phyloP scores from a whole-genome alignment of 1,140 invertebrate genomes.

The Bombus vancouverensis region DNA sequence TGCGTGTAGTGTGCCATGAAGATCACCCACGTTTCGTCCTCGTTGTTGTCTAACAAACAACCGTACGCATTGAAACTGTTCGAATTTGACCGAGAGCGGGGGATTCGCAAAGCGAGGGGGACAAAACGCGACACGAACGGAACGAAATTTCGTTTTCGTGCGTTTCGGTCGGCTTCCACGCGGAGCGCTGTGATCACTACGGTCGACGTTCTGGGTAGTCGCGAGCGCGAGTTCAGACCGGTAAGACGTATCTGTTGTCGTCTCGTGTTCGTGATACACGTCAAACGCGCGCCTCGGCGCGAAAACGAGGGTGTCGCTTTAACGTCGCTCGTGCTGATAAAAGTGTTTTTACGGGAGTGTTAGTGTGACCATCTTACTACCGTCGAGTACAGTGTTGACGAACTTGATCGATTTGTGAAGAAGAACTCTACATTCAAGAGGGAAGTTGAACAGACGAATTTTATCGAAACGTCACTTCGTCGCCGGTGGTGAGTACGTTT shows the following conservation, averaged over 20 bases:
- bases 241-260: slow-evolving; percentile 40
- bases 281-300: slow-evolving; percentile 52
- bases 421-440: neutral
- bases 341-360: slow-evolving; percentile 46
- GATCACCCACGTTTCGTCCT: neutral
- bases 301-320: slow-evolving; percentile 43
- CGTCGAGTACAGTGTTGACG: slow-evolving; percentile 46
- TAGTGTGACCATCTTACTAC: slow-evolving; percentile 27
- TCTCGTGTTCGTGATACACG: slow-evolving; percentile 37
- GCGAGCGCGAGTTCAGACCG: slow-evolving; percentile 67
- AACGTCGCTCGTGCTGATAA: slow-evolving; percentile 15
- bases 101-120: neutral
- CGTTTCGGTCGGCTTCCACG: slow-evolving; percentile 48
- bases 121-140: neutral
- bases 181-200: slow-evolving; percentile 47
- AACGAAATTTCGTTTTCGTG: slow-evolving; percentile 52
- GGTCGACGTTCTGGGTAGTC: slow-evolving; percentile 59
- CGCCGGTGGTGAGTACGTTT: slow-evolving; percentile 46
- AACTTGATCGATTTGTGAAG: slow-evolving; percentile 41
- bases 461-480: slow-evolving; percentile 28
- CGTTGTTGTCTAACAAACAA: neutral
- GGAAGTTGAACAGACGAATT: slow-evolving; percentile 12
- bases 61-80: neutral
- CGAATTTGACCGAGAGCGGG: neutral
- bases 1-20: neutral